Conservation (phyloP, 2,797 vertebrate genomes). For the Okamejei kenojei region DNA sequence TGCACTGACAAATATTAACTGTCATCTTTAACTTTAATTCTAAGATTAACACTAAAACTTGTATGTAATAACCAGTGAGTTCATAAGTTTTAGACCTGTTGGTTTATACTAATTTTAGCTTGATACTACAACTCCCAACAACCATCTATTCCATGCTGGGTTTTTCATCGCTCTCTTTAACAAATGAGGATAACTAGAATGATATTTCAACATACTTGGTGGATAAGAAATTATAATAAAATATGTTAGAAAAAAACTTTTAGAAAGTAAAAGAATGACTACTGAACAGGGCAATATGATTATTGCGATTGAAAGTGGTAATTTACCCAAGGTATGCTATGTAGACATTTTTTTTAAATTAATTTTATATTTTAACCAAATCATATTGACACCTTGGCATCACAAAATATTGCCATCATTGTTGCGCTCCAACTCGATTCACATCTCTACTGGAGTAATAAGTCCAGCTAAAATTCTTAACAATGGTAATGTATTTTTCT, state of each 20-base stretch:
- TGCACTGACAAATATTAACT: constrained; percentile 25
- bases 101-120: not conserved
- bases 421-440: not conserved
- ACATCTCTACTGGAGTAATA: not conserved
- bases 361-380: not conserved
- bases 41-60: constrained; percentile 5
- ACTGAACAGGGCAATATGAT: not conserved
- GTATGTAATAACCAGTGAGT: not conserved
- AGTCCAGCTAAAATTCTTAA: not conserved
- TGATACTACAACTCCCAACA: not conserved
- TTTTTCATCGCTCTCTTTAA: not conserved
- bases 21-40: not conserved
- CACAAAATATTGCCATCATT: not conserved
- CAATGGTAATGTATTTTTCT: not conserved
- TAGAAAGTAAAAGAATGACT: not conserved
- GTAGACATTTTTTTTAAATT: not conserved
- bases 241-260: not conserved
- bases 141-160: not conserved
- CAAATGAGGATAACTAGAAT: not conserved
- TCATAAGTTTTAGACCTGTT: not conserved
- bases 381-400: not conserved
- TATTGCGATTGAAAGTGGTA: not conserved
- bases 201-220: not conserved
- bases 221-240: not conserved
- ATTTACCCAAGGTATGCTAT: not conserved